Conservation (phyloP, 2,113 vertebrate species). For the Vireo altiloquus region DNA sequence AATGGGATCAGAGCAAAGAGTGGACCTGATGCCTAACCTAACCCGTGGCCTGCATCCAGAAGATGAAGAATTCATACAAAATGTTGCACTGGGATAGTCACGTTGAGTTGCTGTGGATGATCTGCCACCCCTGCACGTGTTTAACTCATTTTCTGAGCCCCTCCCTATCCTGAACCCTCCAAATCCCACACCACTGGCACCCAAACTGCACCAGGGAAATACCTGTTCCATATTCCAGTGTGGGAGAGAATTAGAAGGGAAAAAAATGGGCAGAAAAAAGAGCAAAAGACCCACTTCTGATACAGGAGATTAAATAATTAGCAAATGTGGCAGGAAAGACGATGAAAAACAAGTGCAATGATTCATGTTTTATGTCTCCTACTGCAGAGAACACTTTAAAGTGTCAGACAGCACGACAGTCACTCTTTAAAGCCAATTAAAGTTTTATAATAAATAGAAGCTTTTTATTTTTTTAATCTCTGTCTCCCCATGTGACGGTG, state of each 20-base stretch:
- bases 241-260: not conserved
- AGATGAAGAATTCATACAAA: not conserved
- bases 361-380: slow-evolving; percentile 71
- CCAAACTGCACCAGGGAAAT: not conserved
- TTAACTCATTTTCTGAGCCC: not conserved
- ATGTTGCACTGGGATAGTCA: not conserved
- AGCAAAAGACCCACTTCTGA: slow-evolving; percentile 49
- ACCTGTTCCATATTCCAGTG: not conserved
- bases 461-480: not conserved
- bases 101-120: not conserved
- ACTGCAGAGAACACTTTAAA: slow-evolving; percentile 52
- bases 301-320: slow-evolving; percentile 59
- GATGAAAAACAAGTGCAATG: slow-evolving; percentile 66
- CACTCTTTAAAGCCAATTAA: slow-evolving; percentile 67
- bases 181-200: not conserved
- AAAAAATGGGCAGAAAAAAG: not conserved
- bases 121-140: not conserved
- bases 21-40: not conserved
- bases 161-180: not conserved
- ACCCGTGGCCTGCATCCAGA: not conserved
- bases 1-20: not conserved
- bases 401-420: slow-evolving; percentile 63
- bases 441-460: slow-evolving; percentile 64
- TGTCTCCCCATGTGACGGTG: not conserved
- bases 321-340: slow-evolving; percentile 64